These are phyloP conservation scores for Pseudoatta argentina DNA, from an alignment of 1,140 invertebrate species.

Conservation along the genomic window DNA sequence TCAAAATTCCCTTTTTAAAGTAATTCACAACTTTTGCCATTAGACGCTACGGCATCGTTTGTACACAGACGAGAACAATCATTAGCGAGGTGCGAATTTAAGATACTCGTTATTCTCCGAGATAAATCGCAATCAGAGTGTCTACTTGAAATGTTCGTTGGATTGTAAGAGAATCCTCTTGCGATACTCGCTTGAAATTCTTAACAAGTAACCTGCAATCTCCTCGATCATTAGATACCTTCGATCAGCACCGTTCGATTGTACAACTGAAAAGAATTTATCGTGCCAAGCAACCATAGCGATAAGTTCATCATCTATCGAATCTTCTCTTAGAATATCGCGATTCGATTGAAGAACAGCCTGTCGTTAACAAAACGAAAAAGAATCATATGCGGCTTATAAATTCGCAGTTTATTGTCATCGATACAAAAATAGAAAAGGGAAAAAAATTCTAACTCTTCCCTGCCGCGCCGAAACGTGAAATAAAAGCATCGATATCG, in stretches of 20 bases:
- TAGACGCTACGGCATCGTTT: not conserved
- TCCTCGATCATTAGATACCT: constrained; percentile 47
- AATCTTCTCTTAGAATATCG: constrained; percentile 8
- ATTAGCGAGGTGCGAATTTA: constrained; percentile 48
- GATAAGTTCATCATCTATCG: constrained; percentile 48
- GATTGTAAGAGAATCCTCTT: constrained; percentile 24
- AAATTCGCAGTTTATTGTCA: constrained; percentile 30
- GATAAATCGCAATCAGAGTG: constrained; percentile 54
- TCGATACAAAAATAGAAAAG: not conserved
- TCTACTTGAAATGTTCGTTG: constrained; percentile 41
- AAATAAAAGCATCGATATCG: constrained; percentile 56
- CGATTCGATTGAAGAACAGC: constrained; percentile 21
- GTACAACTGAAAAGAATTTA: constrained; percentile 37
- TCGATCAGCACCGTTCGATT: constrained; percentile 47
- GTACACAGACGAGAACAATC: not conserved
- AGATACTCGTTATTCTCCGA: constrained; percentile 47
- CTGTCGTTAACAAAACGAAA: constrained; percentile 6
- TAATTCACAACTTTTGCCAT: not conserved
- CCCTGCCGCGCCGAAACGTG: constrained; percentile 3
- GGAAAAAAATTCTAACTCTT: constrained; percentile 3
- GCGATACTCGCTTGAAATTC: constrained; percentile 56
- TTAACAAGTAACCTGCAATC: constrained; percentile 55
- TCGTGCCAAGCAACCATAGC: constrained; percentile 13
- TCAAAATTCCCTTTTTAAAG: constrained; percentile 1
- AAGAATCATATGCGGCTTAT: not conserved